These are phyloP conservation scores for Prunella himalayana DNA, from an alignment of 2,113 vertebrate species.

Conservation along the genomic window DNA sequence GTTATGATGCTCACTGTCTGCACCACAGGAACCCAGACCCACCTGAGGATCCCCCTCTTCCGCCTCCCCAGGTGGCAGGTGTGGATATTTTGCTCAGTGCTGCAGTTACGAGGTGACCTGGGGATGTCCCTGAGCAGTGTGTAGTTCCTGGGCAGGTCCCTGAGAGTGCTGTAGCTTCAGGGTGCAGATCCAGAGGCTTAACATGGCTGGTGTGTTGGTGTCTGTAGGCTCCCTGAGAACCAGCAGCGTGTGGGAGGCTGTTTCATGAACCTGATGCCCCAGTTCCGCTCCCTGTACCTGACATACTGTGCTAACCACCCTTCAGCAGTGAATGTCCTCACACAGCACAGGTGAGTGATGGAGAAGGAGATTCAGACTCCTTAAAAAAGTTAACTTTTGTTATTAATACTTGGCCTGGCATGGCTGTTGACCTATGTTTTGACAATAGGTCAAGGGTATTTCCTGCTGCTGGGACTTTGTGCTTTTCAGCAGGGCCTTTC, in stretches of 20 bases:
- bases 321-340: constrained; percentile 89
- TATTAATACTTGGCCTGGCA: neutral
- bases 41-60: neutral
- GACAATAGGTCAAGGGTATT: neutral
- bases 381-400: neutral
- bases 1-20: neutral
- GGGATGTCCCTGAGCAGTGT: neutral
- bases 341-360: constrained; percentile 86
- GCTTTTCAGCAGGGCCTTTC: neutral
- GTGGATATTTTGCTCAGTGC: neutral
- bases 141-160: neutral
- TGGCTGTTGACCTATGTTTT: neutral
- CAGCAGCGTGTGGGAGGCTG: constrained; percentile 91
- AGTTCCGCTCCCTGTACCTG: constrained; percentile 89
- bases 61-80: neutral
- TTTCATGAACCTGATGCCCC: constrained; percentile 87
- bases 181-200: neutral
- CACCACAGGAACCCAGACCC: neutral
- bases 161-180: neutral
- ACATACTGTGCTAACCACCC: constrained; percentile 94
- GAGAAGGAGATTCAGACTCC: neutral
- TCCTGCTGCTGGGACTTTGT: neutral
- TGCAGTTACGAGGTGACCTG: neutral
- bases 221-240: constrained; percentile 82
- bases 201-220: neutral